Base-by-base conservation (phyloP, 2,888 invertebrate species). In the Nomada fucata region DNA sequence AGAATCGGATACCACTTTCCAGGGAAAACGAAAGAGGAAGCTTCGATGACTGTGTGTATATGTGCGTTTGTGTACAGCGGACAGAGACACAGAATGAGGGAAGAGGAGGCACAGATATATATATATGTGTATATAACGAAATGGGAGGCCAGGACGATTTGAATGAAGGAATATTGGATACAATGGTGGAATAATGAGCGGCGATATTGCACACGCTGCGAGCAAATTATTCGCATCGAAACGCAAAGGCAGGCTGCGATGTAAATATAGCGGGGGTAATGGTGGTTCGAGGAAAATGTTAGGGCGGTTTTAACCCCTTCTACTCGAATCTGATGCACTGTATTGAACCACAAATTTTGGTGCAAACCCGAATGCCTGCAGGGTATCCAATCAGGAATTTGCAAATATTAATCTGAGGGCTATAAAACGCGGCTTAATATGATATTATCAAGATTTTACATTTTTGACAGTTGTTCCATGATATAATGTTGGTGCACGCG, bases 1-100 rank as follows among this genome's bases (percentile, higher is more conserved):
- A 55, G 89, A 88, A 88, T 88, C 84, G 89, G 85, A 88, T 87
- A 84, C 64, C 75, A 71, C 61, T 76, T 86, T 64, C 83, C 69
- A 47, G 67, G 60, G 69, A 53, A 67, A 63, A 69, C 55, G 61
- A 74, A 60, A 63, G 63, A 72, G 64, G 42, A 26, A 53, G 26
- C 73, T 50, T 20, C 47, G 26, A 23, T 36, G 52, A 50, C 20
- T 50, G 15, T n/a, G 47, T 50, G 59, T 47, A 15, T 26, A 44
- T 20, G 55, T 29, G 29, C 29, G 10, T 20, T 23, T 4, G 53
- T 44, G 44, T 23, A 63, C 11, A 18, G 10, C 23, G 11, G 52
- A 71, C 2, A 26, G 13, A 36, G 50, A 2, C 2, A 2, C 20
- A 2, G 42, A 11, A 11, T 20, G 65, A 47, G 20, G n/a, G 53